Evolutionary conservation across 2,797 vertebrate species (phyloP).

Genomic region (Huso huso): DNA sequence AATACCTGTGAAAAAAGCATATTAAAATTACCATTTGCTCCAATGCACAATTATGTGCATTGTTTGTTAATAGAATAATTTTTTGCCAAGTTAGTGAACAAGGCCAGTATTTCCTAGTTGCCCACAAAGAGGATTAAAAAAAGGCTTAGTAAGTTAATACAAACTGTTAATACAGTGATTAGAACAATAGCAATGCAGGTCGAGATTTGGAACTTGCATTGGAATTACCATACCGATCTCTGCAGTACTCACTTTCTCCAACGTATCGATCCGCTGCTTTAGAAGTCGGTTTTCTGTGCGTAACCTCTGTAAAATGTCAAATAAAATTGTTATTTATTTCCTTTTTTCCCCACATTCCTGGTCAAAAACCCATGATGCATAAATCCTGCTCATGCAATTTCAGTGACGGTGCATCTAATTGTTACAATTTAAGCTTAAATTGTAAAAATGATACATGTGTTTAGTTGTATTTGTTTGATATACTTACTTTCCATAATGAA

Average conservation of each 20-base stretch:
- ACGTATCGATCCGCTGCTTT: conserved; percentile 94
- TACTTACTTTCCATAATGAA: too few relatives aligned
- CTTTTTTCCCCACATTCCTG: too few relatives aligned
- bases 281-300: conserved; percentile 92
- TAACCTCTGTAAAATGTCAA: conserved; percentile 68
- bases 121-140: conserved; percentile 17
- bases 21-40: neutral
- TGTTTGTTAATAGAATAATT: conserved; percentile 16
- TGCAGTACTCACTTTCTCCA: conserved; percentile 88
- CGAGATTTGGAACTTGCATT: neutral
- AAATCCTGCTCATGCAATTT: too few relatives aligned
- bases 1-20: too few relatives aligned
- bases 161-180: conserved; percentile 18
- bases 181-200: conserved; percentile 8
- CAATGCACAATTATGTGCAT: conserved; percentile 6
- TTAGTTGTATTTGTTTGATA: too few relatives aligned
- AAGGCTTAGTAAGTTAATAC: conserved; percentile 37
- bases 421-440: too few relatives aligned
- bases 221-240: neutral
- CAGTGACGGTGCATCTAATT: too few relatives aligned
- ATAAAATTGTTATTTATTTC: too few relatives aligned
- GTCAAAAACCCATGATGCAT: too few relatives aligned
- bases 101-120: conserved; percentile 15
- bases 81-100: conserved; percentile 42
- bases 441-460: too few relatives aligned